A percentile compares a stretch with the other conserved stretches of the same genome.
These are phyloP conservation scores for Sparidentex hasta DNA, from an alignment of 2,797 vertebrate genomes.

Conservation along the genomic window DNA sequence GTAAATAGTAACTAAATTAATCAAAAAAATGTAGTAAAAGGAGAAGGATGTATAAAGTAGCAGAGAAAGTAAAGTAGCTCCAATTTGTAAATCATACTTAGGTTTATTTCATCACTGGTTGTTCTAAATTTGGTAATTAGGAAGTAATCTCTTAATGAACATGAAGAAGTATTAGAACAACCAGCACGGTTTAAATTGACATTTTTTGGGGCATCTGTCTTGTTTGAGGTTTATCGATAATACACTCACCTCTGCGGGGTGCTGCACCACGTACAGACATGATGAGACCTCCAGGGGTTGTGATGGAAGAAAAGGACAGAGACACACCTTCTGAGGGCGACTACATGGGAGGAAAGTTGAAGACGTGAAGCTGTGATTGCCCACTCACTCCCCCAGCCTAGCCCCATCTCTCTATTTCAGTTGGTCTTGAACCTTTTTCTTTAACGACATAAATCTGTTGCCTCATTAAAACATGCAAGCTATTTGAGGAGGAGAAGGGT, in stretches of 20 bases:
- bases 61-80: too few species aligned
- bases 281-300: conserved; percentile 93
- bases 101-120: too few species aligned
- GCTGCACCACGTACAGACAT: conserved; percentile 95
- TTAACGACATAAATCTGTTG: conserved; percentile 52
- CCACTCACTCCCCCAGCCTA: conserved; percentile 32
- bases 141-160: not conserved
- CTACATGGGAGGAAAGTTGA: conserved; percentile 81
- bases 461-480: conserved; percentile 54
- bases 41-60: too few species aligned
- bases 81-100: too few species aligned
- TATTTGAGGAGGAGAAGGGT: not conserved
- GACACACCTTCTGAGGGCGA: conserved; percentile 96
- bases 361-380: conserved; percentile 61
- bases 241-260: conserved; percentile 94
- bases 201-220: too few species aligned
- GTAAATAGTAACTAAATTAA: too few species aligned
- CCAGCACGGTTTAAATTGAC: not conserved
- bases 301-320: conserved; percentile 95
- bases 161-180: not conserved
- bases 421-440: conserved; percentile 35
- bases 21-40: too few species aligned
- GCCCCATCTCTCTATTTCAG: conserved; percentile 40
- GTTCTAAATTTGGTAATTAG: too few species aligned
- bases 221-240: too few species aligned